Evolutionary conservation across 2,113 vertebrate species (phyloP).

Genomic region (Barnardius zonarius): DNA sequence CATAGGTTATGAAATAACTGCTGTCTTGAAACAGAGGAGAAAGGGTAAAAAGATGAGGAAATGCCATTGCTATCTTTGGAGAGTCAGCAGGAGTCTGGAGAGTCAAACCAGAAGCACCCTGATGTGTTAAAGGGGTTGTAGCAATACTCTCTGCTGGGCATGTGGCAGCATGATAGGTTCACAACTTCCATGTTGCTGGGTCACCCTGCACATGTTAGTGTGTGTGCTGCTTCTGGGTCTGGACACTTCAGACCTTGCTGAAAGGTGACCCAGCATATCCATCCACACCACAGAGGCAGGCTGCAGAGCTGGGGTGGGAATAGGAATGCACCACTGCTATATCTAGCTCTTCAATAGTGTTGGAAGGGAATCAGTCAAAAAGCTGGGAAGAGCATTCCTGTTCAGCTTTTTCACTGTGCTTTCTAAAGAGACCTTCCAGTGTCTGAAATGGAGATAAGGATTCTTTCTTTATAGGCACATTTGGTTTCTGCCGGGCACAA

Average conservation of each 20-base stretch:
- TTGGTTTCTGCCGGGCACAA: neutral
- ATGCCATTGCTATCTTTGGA: neutral
- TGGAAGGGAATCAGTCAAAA: neutral
- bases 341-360: neutral
- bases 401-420: neutral
- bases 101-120: neutral
- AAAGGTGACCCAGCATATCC: neutral
- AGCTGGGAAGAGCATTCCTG: neutral
- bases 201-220: neutral
- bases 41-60: neutral
- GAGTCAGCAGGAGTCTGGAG: neutral
- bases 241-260: neutral
- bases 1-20: slow-evolving; percentile 7
- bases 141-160: neutral
- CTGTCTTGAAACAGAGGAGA: neutral
- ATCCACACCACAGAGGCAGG: neutral
- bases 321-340: neutral
- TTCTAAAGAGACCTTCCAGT: neutral
- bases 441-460: neutral
- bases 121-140: neutral
- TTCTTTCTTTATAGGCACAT: neutral
- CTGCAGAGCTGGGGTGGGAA: neutral
- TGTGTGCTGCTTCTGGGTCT: neutral
- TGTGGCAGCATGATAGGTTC: neutral
- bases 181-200: accelerated